Evolutionary conservation across 2,888 invertebrate species (phyloP).

Genomic region (Tupiocoris notatus): DNA sequence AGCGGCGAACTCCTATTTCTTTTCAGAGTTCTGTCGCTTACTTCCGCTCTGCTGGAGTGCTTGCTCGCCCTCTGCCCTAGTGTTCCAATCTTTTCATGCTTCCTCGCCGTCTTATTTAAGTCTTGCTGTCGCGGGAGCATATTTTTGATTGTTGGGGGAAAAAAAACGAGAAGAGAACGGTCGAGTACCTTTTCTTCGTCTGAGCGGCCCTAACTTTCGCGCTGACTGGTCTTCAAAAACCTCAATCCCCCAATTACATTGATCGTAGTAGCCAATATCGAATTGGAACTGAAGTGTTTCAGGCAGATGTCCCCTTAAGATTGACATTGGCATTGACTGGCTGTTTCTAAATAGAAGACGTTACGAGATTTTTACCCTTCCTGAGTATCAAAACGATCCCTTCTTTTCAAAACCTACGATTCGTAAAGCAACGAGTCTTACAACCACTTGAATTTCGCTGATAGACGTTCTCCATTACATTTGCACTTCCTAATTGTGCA

Average conservation of each 20-base stretch:
- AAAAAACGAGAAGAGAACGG: neutral
- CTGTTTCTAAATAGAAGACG: neutral
- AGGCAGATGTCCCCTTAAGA: neutral
- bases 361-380: too few relatives aligned
- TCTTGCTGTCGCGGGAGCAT: constrained; percentile 9
- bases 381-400: too few relatives aligned
- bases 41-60: constrained; percentile 30
- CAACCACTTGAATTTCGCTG: too few relatives aligned
- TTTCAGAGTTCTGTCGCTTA: constrained; percentile 38
- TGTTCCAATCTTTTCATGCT: neutral
- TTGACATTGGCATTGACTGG: neutral
- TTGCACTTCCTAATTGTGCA: too few relatives aligned
- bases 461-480: too few relatives aligned
- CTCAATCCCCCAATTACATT: neutral
- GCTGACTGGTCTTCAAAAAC: neutral
- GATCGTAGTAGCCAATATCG: neutral
- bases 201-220: too few relatives aligned
- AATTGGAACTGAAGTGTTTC: neutral
- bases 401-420: too few relatives aligned
- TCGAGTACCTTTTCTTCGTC: neutral
- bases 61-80: constrained; percentile 9
- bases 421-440: too few relatives aligned
- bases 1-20: constrained; percentile 39
- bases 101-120: neutral
- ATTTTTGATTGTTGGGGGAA: neutral